A percentile compares a stretch with the other conserved stretches of the same genome.
Evolutionary conservation across 2,888 invertebrate species (phyloP).

Genomic region (Siphonodentalium dalli): DNA sequence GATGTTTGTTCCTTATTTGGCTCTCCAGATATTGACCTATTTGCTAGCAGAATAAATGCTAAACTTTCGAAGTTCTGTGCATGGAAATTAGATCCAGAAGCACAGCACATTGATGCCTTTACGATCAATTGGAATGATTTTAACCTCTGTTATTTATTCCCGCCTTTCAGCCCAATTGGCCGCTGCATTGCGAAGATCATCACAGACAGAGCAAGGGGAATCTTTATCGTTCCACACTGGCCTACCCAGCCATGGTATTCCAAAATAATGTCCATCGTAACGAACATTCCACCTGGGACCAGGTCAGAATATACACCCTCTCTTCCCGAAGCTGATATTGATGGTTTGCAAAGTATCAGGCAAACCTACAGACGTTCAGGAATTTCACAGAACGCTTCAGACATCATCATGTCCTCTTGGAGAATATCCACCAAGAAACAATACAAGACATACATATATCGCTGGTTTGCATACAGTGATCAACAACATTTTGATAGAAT

Average conservation of each 20-base stretch:
- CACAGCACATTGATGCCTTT: conserved; percentile 11
- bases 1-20: not conserved
- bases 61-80: conserved; percentile 9
- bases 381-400: too few species aligned
- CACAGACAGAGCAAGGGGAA: conserved; percentile 13
- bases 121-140: conserved; percentile 6
- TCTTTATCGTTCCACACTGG: conserved; percentile 21
- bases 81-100: conserved; percentile 18
- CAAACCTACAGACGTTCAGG: too few species aligned
- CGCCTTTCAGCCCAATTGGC: conserved; percentile 15
- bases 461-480: too few species aligned
- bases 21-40: conserved; percentile 6
- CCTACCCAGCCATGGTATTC: conserved; percentile 20
- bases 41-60: conserved; percentile 16
- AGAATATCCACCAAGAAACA: too few species aligned
- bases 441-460: too few species aligned
- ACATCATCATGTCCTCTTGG: too few species aligned
- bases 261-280: conserved; percentile 3
- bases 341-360: too few species aligned
- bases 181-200: conserved; percentile 10
- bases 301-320: too few species aligned
- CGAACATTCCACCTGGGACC: conserved; percentile 2
- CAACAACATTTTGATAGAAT: too few species aligned
- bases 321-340: too few species aligned
- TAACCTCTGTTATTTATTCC: conserved; percentile 5